Evolutionary conservation across 1,140 invertebrate genomes (phyloP), one percentile per base, ranked within the genome.

Genomic region (Temnothorax longispinosus): DNA sequence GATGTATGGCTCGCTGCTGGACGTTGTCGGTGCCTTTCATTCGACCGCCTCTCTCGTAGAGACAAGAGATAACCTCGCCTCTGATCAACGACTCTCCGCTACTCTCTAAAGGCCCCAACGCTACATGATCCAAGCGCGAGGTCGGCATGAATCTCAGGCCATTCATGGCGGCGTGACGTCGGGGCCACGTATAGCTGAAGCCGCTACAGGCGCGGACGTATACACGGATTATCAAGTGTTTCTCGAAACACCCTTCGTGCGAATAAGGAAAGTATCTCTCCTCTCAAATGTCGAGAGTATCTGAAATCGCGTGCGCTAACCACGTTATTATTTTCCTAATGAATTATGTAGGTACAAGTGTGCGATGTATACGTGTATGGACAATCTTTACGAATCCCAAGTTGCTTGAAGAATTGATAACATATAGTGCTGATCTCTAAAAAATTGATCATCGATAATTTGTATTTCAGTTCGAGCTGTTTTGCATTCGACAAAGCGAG

Each of bases 1-100:
- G 93, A 94, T 93, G 91, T 92, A 94, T 92, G 90, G 89, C 78
- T 89, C 87, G 91, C 91, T 92, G 92, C 91, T 93, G 93, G 92
- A 93, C 91, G 89, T 89, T 91, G 93, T 93, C 93, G 93, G 93
- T 92, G 87, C 92, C 93, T 94, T 94, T 94, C 90, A 94, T 93
- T 93, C 88, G 89, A n/a, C 87, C 89, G 87, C 80, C 89, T 90
- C 89, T 90, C 81, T 89, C n/a, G 78, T 89, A 89, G 92, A 92
- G 91, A 90, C 90, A 89, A 92, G 89, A 93, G 92, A 93, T 93
- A 93, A 93, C 91, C 92, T 91, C 88, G 89, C 81, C 87, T 88
- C 89, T 90, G 89, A 92, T 92, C 89, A 90, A 91, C 89, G 89
- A 81, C 90, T 91, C 88, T 88, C 87, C 62, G 87, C 84, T 78